phyloP scores from a whole-genome alignment of 2,113 vertebrate genomes.

The Hoplias malabaricus region DNA sequence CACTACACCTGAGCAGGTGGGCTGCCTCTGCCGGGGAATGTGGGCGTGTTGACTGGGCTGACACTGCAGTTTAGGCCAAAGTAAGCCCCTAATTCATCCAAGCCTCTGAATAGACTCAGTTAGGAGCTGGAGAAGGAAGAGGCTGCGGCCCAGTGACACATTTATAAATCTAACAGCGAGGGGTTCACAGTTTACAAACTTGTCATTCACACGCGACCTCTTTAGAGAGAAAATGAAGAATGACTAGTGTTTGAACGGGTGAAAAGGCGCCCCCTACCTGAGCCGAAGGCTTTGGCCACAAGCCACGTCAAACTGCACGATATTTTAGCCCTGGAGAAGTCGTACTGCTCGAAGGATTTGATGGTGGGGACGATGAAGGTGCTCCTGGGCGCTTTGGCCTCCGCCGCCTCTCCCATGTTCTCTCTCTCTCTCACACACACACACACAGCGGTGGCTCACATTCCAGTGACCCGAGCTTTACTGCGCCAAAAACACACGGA shows the following conservation, averaged over 20 bases:
- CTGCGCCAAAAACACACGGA: conserved; percentile 52
- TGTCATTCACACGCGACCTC: too few relatives aligned
- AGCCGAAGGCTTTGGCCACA: conserved; percentile 96
- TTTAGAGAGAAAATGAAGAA: too few relatives aligned
- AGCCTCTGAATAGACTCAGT: too few relatives aligned
- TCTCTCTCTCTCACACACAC: not conserved
- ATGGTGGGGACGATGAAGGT: conserved; percentile 95
- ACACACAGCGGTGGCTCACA: conserved; percentile 64
- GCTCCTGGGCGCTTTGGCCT: conserved; percentile 73
- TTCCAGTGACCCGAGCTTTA: conserved; percentile 65
- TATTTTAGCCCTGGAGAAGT: conserved; percentile 92
- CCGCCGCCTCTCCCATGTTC: not conserved
- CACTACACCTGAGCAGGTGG: too few relatives aligned
- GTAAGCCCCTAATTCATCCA: too few relatives aligned
- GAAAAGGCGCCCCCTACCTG: conserved; percentile 82
- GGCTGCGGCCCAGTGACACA: too few relatives aligned
- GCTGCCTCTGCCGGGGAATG: too few relatives aligned
- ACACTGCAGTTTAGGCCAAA: too few relatives aligned
- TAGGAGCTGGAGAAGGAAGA: too few relatives aligned
- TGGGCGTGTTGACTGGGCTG: too few relatives aligned
- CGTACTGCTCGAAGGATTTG: conserved; percentile 94
- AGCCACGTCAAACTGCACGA: conserved; percentile 96
- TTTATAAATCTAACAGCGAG: too few relatives aligned
- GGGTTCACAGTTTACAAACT: too few relatives aligned
- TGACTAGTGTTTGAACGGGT: not conserved